Evolutionary conservation across 2,888 invertebrate species (phyloP).

Genomic region (Graphium colonna): DNA sequence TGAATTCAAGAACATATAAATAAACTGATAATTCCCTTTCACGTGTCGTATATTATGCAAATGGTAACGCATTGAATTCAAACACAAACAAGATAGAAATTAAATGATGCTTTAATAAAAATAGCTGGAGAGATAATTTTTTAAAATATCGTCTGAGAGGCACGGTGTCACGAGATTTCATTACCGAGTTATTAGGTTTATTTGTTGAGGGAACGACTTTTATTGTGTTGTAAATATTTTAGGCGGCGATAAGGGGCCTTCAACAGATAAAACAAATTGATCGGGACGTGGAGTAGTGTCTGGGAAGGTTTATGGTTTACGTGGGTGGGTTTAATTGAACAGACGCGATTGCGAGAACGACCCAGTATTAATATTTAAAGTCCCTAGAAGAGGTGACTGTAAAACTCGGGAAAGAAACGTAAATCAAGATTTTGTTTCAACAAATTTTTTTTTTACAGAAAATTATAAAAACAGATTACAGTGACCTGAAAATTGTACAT

Average conservation of each 20-base stretch:
- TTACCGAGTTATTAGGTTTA: conserved; percentile 67
- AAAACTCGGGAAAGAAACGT: conserved; percentile 27
- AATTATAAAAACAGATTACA: no score
- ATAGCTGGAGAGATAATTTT: conserved; percentile 9
- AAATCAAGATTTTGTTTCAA: no score
- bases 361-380: conserved; percentile 63
- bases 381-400: conserved; percentile 48
- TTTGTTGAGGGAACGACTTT: conserved; percentile 66
- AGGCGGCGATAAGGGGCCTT: conserved; percentile 63
- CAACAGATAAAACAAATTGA: conserved; percentile 74
- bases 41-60: neutral
- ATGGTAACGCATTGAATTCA: conserved; percentile 1
- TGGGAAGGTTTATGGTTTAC: conserved; percentile 53
- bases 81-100: conserved; percentile 4
- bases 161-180: conserved; percentile 44
- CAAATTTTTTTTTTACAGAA: no score
- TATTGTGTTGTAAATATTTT: conserved; percentile 77
- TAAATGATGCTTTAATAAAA: neutral
- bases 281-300: conserved; percentile 38
- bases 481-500: no score
- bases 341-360: conserved; percentile 62
- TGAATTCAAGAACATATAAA: conserved; percentile 3
- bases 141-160: conserved; percentile 18
- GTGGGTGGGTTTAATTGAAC: conserved; percentile 71
- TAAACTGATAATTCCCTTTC: conserved; percentile 5